Evolutionary conservation across 1,140 invertebrate genomes (phyloP).

Genomic region (Watersipora subatra): DNA sequence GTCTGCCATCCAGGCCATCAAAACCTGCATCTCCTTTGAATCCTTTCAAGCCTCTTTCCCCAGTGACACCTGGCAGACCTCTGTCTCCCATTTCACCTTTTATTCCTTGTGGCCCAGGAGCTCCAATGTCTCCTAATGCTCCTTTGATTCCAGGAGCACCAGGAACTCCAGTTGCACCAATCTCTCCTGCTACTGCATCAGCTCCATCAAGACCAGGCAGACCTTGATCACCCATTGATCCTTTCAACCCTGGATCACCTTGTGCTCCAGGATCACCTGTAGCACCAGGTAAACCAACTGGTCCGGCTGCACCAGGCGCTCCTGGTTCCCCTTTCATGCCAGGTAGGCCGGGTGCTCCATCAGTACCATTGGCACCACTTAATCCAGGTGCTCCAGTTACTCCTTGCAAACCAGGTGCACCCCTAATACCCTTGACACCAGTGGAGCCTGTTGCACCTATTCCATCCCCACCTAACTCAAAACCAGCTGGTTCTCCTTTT

Average conservation of each 20-base stretch:
- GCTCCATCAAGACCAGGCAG: background rate
- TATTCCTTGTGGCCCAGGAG: background rate
- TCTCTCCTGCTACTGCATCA: background rate
- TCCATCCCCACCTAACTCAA: background rate
- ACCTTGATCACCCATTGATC: background rate
- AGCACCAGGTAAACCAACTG: background rate
- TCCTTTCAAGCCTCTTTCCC: background rate
- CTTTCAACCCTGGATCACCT: background rate
- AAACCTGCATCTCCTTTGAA: background rate
- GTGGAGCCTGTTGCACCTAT: background rate
- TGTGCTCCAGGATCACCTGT: background rate
- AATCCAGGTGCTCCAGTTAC: background rate
- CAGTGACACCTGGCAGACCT: background rate
- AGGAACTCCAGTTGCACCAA: background rate
- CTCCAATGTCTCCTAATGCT: background rate
- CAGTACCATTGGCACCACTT: background rate
- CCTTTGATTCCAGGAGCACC: background rate
- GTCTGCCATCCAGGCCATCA: background rate
- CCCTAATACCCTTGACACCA: background rate
- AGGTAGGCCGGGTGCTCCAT: background rate
- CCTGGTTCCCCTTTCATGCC: background rate
- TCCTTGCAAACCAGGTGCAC: background rate
- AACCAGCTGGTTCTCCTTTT: background rate
- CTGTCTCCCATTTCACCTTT: background rate
- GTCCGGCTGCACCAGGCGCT: background rate